Evolutionary conservation across 2,113 vertebrate genomes (phyloP).

Genomic region (Motacilla alba): DNA sequence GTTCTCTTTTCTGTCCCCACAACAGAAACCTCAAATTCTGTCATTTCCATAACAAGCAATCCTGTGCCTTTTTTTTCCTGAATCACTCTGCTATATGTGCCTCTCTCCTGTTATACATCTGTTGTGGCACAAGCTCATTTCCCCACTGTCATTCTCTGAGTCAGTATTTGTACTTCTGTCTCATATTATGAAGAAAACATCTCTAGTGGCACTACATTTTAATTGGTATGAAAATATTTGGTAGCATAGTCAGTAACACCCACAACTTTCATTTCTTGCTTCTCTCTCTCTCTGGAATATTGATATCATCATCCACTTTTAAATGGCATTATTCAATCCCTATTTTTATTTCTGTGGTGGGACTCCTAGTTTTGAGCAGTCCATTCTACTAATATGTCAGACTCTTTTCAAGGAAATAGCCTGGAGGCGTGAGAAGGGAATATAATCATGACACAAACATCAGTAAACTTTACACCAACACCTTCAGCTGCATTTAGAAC

Average conservation of each 20-base stretch:
- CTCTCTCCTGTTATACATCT: constrained; percentile 64
- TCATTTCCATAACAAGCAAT: background rate
- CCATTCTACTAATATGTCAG: background rate
- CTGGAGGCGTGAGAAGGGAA: background rate
- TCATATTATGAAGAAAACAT: constrained; percentile 66
- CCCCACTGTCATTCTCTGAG: constrained; percentile 63
- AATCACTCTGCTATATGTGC: constrained; percentile 58
- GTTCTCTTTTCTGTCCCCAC: background rate
- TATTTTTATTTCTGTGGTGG: background rate
- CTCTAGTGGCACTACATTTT: constrained; percentile 60
- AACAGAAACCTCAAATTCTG: constrained; percentile 17
- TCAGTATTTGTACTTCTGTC: constrained; percentile 71
- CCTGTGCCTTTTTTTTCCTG: constrained; percentile 19
- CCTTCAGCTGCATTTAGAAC: background rate
- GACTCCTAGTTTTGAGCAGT: background rate
- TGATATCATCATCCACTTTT: background rate
- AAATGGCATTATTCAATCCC: background rate
- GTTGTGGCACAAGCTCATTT: constrained; percentile 59
- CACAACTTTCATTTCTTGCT: constrained; percentile 52
- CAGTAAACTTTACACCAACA: background rate
- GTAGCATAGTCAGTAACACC: constrained; percentile 58
- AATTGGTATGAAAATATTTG: constrained; percentile 73
- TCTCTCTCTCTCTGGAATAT: constrained; percentile 6
- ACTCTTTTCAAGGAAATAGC: background rate
- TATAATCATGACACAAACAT: background rate